These are phyloP conservation scores for Chamaetylas fuelleborni DNA, from an alignment of 2,113 vertebrate genomes.

Conservation along the genomic window DNA sequence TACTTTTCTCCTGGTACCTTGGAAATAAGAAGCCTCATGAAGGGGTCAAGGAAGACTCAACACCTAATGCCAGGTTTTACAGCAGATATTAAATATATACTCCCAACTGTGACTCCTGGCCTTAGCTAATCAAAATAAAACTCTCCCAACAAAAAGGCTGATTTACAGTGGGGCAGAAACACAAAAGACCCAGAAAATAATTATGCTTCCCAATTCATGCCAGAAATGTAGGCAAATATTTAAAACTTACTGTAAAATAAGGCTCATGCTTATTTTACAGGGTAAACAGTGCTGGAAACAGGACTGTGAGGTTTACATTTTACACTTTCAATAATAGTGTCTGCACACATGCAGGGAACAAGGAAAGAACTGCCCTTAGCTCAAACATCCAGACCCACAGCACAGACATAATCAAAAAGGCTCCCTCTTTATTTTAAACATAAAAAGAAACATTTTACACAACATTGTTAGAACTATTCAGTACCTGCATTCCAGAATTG, in stretches of 20 bases:
- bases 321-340: neutral
- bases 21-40: neutral
- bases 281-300: neutral
- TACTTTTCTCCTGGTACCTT: neutral
- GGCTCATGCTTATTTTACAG: neutral
- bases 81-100: neutral
- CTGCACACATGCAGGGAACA: neutral
- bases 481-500: slow-evolving; percentile 64
- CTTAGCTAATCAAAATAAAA: neutral
- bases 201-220: neutral
- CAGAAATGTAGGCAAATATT: neutral
- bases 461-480: slow-evolving; percentile 35
- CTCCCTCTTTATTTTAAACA: slow-evolving; percentile 70
- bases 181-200: neutral
- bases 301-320: neutral
- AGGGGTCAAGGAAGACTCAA: neutral
- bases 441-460: slow-evolving; percentile 68
- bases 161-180: neutral
- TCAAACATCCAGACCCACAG: slow-evolving; percentile 10
- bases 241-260: neutral
- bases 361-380: neutral
- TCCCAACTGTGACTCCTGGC: neutral
- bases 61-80: neutral
- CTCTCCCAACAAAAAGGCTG: neutral
- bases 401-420: slow-evolving; percentile 61